Conservation (phyloP, 2,888 invertebrate species). For the Leptinotarsa tumamoca region DNA sequence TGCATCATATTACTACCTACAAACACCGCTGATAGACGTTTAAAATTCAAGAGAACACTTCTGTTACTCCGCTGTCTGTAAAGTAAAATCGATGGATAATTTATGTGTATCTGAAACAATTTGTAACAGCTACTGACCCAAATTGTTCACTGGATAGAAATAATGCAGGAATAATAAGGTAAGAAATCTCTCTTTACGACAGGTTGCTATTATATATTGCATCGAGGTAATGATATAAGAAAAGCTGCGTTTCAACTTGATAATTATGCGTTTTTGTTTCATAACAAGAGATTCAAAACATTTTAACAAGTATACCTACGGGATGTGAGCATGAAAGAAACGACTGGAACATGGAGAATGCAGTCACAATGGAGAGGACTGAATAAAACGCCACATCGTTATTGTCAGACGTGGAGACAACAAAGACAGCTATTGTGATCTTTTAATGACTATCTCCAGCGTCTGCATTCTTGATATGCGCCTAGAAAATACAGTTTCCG, state of each 20-base stretch:
- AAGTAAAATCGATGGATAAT: slow-evolving; percentile 1
- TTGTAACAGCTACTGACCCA: slow-evolving; percentile 39
- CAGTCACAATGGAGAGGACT: slow-evolving; percentile 21
- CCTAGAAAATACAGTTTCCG: slow-evolving; percentile 41
- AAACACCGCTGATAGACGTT: background rate
- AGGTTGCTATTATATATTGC: slow-evolving; percentile 32
- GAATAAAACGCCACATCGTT: slow-evolving; percentile 46
- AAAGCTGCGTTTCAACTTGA: slow-evolving; percentile 23
- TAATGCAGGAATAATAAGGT: slow-evolving; percentile 9
- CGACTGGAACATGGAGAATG: slow-evolving; percentile 25
- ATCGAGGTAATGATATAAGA: slow-evolving; percentile 31
- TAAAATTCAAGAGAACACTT: slow-evolving; percentile 8
- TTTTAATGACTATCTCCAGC: slow-evolving; percentile 62
- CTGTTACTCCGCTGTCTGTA: background rate
- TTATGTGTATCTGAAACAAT: slow-evolving; percentile 32
- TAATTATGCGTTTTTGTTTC: slow-evolving; percentile 29
- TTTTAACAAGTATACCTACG: slow-evolving; percentile 43
- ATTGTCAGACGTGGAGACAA: slow-evolving; percentile 60
- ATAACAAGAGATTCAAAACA: slow-evolving; percentile 42
- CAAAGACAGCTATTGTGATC: slow-evolving; percentile 63
- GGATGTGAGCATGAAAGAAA: slow-evolving; percentile 34
- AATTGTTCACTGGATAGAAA: slow-evolving; percentile 23
- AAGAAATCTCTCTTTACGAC: slow-evolving; percentile 10
- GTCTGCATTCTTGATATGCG: slow-evolving; percentile 56
- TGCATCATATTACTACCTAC: background rate